Percentiles rank a stretch among this genome's conserved stretches.
phyloP scores from a whole-genome alignment of 1,140 invertebrate species.

The Agraylea sexmaculata region DNA sequence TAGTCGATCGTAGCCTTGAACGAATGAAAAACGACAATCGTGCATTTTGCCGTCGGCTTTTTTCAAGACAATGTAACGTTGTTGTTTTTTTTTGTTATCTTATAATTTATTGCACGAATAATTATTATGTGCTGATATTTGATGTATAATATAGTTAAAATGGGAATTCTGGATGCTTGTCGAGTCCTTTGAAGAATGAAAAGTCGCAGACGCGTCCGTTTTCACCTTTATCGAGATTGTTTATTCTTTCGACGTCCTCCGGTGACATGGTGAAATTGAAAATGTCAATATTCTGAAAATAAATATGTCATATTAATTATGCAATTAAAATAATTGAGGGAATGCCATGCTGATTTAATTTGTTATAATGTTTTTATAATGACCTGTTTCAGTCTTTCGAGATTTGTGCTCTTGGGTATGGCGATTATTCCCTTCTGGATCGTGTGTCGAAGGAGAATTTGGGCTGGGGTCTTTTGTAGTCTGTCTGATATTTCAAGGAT shows the following conservation, averaged over 20 bases:
- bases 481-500: constrained; percentile 55
- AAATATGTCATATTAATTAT: constrained; percentile 4
- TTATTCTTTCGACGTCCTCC: constrained; percentile 43
- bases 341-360: not conserved
- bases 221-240: constrained; percentile 48
- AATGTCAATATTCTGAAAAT: constrained; percentile 42
- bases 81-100: too few relatives aligned
- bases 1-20: too few relatives aligned
- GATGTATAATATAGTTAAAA: constrained; percentile 25
- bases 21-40: too few relatives aligned
- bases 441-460: constrained; percentile 66
- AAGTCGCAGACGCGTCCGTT: constrained; percentile 56
- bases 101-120: too few relatives aligned
- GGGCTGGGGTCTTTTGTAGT: constrained; percentile 60
- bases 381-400: constrained; percentile 48
- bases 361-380: not conserved
- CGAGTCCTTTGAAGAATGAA: constrained; percentile 44
- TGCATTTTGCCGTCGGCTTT: too few relatives aligned
- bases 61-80: too few relatives aligned
- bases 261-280: constrained; percentile 49
- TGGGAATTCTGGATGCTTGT: constrained; percentile 54
- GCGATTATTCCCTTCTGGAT: constrained; percentile 59
- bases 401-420: constrained; percentile 76
- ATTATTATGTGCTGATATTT: too few relatives aligned
- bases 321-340: not conserved